phyloP scores from a whole-genome alignment of 2,797 vertebrate species.

The Anabas testudineus region DNA sequence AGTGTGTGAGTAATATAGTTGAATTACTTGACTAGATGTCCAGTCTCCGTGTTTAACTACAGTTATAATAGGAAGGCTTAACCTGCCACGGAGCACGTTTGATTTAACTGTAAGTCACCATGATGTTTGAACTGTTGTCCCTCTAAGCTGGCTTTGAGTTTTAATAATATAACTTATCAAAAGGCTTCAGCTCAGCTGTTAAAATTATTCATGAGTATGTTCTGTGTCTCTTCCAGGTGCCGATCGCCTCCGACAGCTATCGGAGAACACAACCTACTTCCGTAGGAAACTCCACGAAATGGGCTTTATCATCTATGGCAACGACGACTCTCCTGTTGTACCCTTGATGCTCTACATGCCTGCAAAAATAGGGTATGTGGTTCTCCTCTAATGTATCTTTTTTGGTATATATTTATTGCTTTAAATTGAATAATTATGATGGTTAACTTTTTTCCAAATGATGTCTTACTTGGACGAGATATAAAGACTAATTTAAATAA shows the following conservation, averaged over 20 bases:
- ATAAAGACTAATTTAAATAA: constrained; percentile 4
- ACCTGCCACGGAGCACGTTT: not conserved
- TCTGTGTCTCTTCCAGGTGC: constrained; percentile 79
- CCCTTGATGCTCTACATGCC: constrained; percentile 99
- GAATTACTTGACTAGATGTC: not conserved
- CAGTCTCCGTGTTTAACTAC: not conserved
- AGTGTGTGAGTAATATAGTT: not conserved
- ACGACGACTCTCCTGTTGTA: constrained; percentile 94
- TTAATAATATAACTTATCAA: too few relatives aligned
- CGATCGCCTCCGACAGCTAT: constrained; percentile 90
- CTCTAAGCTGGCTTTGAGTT: not conserved
- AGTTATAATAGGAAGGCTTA: not conserved
- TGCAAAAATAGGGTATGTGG: constrained; percentile 92
- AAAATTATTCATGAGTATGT: not conserved
- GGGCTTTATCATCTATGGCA: constrained; percentile 98
- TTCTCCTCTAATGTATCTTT: not conserved
- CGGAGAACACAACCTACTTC: constrained; percentile 94
- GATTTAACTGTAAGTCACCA: not conserved
- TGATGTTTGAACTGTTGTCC: not conserved
- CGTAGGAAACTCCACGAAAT: constrained; percentile 90
- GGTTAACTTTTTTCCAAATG: not conserved
- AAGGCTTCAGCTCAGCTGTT: not conserved
- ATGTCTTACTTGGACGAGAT: constrained; percentile 17
- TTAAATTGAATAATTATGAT: not conserved
- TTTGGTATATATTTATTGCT: not conserved